These are phyloP conservation scores for Microplitis manilae DNA, from an alignment of 2,888 invertebrate species.

Conservation along the genomic window DNA sequence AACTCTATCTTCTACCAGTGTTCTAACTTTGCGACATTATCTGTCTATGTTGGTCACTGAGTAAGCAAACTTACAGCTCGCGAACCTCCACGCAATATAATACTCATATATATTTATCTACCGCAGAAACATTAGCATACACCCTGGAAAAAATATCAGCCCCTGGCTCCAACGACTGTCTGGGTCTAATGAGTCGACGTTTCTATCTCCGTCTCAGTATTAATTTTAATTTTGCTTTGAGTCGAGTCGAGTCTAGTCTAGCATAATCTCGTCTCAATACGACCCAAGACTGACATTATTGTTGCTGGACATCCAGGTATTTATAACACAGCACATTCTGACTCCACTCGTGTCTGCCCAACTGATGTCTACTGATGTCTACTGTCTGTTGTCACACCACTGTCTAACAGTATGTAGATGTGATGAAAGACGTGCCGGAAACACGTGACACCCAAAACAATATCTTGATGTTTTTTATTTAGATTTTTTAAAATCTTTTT, in stretches of 20 bases:
- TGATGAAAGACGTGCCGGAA: constrained; percentile 15
- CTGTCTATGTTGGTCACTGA: constrained; percentile 27
- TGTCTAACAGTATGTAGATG: constrained; percentile 7
- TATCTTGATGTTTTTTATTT: constrained; percentile 8
- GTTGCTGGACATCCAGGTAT: constrained; percentile 2
- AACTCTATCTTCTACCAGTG: constrained; percentile 19
- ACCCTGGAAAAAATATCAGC: background rate
- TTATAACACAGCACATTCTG: background rate
- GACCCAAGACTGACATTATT: background rate
- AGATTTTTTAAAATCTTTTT: constrained; percentile 1
- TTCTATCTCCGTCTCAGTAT: background rate
- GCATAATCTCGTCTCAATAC: background rate
- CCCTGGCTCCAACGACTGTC: background rate
- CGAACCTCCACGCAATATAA: too few relatives aligned
- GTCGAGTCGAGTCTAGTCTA: background rate
- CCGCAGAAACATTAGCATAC: background rate
- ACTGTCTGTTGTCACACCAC: background rate
- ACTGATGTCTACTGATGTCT: background rate
- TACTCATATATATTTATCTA: background rate
- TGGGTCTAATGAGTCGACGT: background rate
- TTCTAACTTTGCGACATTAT: constrained; percentile 28
- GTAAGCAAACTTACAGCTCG: background rate
- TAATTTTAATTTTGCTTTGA: background rate
- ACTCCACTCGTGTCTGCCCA: background rate
- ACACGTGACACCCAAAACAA: constrained; percentile 33